These are phyloP conservation scores for Eilema griseolum DNA, from an alignment of 2,888 invertebrate species.

Conservation along the genomic window DNA sequence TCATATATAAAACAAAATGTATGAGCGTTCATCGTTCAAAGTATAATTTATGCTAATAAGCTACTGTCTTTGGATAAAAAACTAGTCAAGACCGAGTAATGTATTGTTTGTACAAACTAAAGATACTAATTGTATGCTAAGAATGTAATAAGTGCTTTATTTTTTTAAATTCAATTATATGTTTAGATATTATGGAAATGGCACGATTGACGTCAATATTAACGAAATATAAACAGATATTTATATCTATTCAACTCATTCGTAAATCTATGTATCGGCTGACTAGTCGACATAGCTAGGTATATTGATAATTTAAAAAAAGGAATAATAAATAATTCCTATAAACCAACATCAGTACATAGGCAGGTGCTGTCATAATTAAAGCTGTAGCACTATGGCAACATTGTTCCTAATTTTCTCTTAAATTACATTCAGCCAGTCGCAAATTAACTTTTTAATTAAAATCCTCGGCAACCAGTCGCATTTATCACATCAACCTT, in stretches of 20 bases:
- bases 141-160: not conserved
- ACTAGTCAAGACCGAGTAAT: constrained; percentile 16
- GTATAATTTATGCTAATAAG: constrained; percentile 47
- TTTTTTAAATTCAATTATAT: not conserved
- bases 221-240: too few relatives aligned
- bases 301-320: too few relatives aligned
- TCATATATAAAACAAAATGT: constrained; percentile 32
- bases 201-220: not conserved
- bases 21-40: constrained; percentile 24
- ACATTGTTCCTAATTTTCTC: constrained; percentile 18
- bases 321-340: not conserved
- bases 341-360: not conserved
- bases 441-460: constrained; percentile 31
- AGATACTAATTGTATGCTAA: not conserved
- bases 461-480: constrained; percentile 33
- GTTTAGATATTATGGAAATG: too few relatives aligned
- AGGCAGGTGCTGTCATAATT: not conserved
- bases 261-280: too few relatives aligned
- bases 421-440: constrained; percentile 19
- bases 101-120: constrained; percentile 29
- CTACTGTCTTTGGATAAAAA: constrained; percentile 25
- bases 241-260: too few relatives aligned
- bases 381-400: constrained; percentile 6
- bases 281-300: too few relatives aligned
- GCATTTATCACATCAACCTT: constrained; percentile 64